Percentiles rank a stretch among this genome's conserved stretches.
phyloP scores from a whole-genome alignment of 2,888 invertebrate species.

The Scaeva pyrastri region DNA sequence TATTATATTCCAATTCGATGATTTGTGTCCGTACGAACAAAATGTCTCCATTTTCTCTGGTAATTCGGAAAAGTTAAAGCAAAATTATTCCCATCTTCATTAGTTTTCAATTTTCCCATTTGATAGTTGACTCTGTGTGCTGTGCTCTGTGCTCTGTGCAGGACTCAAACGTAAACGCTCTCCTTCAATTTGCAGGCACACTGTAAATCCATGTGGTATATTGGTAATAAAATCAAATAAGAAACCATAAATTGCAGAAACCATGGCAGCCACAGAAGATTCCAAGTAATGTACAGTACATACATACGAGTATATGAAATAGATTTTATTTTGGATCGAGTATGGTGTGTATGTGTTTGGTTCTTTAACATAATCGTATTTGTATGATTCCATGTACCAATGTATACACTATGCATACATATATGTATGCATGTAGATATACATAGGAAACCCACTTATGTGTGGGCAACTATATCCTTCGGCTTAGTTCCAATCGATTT shows the following conservation, averaged over 20 bases:
- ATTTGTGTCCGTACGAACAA: not conserved
- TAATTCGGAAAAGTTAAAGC: conserved; percentile 43
- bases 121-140: conserved; percentile 58
- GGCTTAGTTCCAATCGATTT: conserved; percentile 67
- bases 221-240: conserved; percentile 56
- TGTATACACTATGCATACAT: too few species aligned
- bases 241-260: conserved; percentile 45
- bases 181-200: conserved; percentile 48
- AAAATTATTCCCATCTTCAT: conserved; percentile 71
- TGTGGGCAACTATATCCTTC: conserved; percentile 31
- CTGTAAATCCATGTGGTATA: conserved; percentile 43
- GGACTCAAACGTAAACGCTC: not conserved
- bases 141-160: not conserved
- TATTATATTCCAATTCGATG: not conserved
- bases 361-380: conserved; percentile 10
- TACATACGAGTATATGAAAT: too few species aligned
- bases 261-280: conserved; percentile 31
- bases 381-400: not conserved
- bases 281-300: conserved; percentile 30
- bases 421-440: too few species aligned
- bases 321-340: conserved; percentile 47
- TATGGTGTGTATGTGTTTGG: conserved; percentile 16
- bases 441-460: not conserved
- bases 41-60: not conserved
- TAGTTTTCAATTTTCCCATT: conserved; percentile 69